These are phyloP conservation scores for Pollenia griseotomentosa DNA, from an alignment of 2,888 invertebrate species.

Conservation along the genomic window DNA sequence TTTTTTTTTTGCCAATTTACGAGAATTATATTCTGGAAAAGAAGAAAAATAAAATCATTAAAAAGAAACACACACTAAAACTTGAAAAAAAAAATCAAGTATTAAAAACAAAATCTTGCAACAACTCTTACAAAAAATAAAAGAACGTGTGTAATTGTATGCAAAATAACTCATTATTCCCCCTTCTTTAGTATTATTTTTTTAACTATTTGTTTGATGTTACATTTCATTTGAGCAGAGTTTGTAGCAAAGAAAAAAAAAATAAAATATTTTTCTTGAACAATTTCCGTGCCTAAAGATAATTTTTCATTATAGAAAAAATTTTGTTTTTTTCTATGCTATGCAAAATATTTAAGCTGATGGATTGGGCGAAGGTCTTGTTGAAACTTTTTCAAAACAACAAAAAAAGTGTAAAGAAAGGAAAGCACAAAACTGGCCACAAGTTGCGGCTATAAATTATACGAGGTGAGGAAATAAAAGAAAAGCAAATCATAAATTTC, in stretches of 20 bases:
- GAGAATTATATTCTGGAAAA: slow-evolving; percentile 9
- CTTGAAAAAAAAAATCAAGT: background rate
- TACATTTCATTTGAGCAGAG: slow-evolving; percentile 21
- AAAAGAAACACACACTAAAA: slow-evolving; percentile 5
- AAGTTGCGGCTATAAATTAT: background rate
- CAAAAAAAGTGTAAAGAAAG: background rate
- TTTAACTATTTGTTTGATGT: slow-evolving; percentile 48
- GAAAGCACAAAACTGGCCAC: background rate
- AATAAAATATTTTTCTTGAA: background rate
- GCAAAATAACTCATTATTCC: slow-evolving; percentile 60
- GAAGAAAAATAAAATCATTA: slow-evolving; percentile 17
- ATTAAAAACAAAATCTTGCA: slow-evolving; percentile 15
- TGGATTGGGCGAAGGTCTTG: slow-evolving; percentile 30
- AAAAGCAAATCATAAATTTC: background rate
- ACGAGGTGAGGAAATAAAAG: background rate
- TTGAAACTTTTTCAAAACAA: background rate
- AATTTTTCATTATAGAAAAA: slow-evolving; percentile 56
- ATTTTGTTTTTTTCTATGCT: background rate
- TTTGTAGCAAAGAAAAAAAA: background rate
- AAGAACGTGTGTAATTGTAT: slow-evolving; percentile 60
- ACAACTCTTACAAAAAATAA: slow-evolving; percentile 2
- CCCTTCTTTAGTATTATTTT: background rate
- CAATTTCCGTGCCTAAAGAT: slow-evolving; percentile 64
- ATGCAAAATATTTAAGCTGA: background rate
- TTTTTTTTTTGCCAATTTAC: background rate